Conservation (phyloP, 1,140 invertebrate species). For the Araneus ventricosus region DNA sequence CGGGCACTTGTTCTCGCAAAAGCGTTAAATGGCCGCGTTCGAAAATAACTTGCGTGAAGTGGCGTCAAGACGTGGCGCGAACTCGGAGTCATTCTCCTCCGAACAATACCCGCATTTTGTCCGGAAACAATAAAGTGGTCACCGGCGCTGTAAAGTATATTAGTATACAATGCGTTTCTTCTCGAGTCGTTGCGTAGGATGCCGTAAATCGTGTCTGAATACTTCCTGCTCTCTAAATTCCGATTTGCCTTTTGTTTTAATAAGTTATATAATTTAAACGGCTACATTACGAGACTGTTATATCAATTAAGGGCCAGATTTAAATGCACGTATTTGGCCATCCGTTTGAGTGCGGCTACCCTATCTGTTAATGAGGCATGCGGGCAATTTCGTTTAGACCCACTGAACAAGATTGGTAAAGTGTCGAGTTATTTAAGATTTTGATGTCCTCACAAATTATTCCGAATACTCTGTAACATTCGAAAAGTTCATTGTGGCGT, state of each 20-base stretch:
- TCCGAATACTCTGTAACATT: too few species aligned
- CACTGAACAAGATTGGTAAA: too few species aligned
- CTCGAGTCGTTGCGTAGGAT: constrained; percentile 23
- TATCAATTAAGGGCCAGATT: too few species aligned
- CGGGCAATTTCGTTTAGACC: too few species aligned
- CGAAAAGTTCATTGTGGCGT: too few species aligned
- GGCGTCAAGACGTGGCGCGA: not conserved
- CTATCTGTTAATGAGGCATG: too few species aligned
- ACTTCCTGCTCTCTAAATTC: constrained; percentile 54
- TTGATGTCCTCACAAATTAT: too few species aligned
- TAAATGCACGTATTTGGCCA: too few species aligned
- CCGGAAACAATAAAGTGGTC: constrained; percentile 66
- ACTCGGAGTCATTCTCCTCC: constrained; percentile 21
- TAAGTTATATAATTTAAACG: not conserved
- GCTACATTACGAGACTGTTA: not conserved
- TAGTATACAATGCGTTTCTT: constrained; percentile 47
- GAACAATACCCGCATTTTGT: constrained; percentile 36
- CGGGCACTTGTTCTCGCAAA: not conserved
- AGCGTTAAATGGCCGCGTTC: not conserved
- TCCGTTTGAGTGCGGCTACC: too few species aligned
- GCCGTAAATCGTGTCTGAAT: not conserved
- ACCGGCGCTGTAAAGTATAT: constrained; percentile 11
- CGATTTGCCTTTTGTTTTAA: not conserved
- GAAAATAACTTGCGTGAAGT: constrained; percentile 36
- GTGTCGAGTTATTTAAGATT: too few species aligned